Conservation (phyloP, 2,797 vertebrate genomes). For the Intellagama lesueurii region DNA sequence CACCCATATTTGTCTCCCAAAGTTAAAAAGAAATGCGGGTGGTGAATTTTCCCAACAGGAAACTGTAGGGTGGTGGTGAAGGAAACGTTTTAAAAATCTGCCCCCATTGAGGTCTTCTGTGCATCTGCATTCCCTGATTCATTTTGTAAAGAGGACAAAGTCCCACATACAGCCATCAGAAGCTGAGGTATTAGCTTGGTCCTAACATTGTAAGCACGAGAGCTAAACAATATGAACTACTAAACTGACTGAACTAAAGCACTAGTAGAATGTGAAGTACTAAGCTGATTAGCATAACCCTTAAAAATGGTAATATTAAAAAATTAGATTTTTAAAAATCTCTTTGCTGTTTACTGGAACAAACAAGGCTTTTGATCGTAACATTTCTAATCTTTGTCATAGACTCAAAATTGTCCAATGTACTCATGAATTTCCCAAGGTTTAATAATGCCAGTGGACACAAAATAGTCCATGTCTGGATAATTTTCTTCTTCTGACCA, state of each 20-base stretch:
- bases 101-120: no score
- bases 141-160: background rate
- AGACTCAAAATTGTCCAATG: background rate
- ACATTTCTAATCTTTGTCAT: background rate
- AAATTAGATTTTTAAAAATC: background rate
- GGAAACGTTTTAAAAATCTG: background rate
- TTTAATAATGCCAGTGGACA: background rate
- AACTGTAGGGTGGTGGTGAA: background rate
- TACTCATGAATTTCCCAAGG: background rate
- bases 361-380: background rate
- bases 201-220: background rate
- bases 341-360: background rate
- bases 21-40: background rate
- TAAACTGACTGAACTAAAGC: no score
- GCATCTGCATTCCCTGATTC: background rate
- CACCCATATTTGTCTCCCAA: background rate
- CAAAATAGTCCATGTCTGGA: no score
- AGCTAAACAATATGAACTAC: no score
- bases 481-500: background rate
- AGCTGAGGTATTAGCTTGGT: background rate
- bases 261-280: no score
- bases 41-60: background rate
- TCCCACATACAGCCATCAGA: no score
- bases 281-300: background rate
- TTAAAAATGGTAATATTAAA: background rate